These are phyloP conservation scores for Brenthis daphne DNA, from an alignment of 2,888 invertebrate species.

Conservation along the genomic window DNA sequence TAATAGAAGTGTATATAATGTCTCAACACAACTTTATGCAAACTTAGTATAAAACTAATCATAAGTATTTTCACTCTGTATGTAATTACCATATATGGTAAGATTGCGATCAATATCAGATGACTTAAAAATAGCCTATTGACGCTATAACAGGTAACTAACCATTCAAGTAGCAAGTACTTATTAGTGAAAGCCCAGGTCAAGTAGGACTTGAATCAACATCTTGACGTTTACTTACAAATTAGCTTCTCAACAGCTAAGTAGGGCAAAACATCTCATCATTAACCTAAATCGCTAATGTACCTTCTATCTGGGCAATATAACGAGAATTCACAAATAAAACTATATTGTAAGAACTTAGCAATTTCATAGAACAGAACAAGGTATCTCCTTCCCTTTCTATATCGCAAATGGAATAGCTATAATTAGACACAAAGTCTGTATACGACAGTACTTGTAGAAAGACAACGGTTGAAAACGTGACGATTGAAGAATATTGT, in stretches of 20 bases:
- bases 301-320: background rate
- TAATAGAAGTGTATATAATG: no score
- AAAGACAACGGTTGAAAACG: background rate
- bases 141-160: no score
- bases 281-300: constrained; percentile 33
- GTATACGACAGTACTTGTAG: background rate
- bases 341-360: no score
- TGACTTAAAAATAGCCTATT: no score
- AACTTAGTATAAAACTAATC: no score
- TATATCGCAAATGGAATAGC: constrained; percentile 15
- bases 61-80: no score
- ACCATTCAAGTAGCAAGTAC: constrained; percentile 2
- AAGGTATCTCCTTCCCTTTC: background rate
- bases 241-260: constrained; percentile 25
- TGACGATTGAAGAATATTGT: no score
- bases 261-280: constrained; percentile 25
- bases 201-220: constrained; percentile 26
- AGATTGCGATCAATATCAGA: no score
- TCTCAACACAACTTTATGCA: no score
- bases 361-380: no score
- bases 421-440: background rate
- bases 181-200: constrained; percentile 21
- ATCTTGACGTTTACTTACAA: constrained; percentile 23
- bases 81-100: no score
- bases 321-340: no score